Conservation (phyloP, 2,113 vertebrate genomes). For the Mustelus asterias region DNA sequence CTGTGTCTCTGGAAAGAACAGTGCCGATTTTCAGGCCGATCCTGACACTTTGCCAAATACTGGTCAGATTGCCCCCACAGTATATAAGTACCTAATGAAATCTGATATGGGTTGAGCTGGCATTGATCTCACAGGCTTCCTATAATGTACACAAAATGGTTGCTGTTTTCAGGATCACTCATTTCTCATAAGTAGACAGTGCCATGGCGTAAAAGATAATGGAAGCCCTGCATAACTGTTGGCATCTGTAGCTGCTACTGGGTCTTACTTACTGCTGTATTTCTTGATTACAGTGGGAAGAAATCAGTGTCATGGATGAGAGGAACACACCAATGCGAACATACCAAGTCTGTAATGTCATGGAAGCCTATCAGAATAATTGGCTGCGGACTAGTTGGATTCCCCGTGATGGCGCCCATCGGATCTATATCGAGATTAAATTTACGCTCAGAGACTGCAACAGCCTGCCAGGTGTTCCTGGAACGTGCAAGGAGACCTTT, state of each 20-base stretch:
- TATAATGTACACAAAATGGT: not conserved
- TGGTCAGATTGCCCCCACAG: too few species aligned
- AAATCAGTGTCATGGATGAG: constrained; percentile 76
- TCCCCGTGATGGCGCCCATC: constrained; percentile 63
- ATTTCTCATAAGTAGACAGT: not conserved
- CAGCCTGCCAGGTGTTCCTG: constrained; percentile 68
- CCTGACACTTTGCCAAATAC: too few species aligned
- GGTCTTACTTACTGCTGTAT: not conserved
- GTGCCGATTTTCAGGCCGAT: too few species aligned
- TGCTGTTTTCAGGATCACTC: not conserved
- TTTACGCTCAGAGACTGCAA: constrained; percentile 75
- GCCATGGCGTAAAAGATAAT: not conserved
- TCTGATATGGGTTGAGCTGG: not conserved
- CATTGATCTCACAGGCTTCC: not conserved
- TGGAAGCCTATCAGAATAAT: constrained; percentile 74
- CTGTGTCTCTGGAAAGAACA: too few species aligned
- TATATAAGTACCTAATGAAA: not conserved
- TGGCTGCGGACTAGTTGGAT: constrained; percentile 70
- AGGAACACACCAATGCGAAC: constrained; percentile 69
- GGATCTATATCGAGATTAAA: constrained; percentile 74
- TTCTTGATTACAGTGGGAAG: constrained; percentile 62
- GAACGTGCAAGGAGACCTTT: constrained; percentile 76
- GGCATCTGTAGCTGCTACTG: not conserved
- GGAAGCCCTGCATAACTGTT: not conserved
- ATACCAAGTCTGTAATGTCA: constrained; percentile 71